Evolutionary conservation across 2,797 vertebrate genomes (phyloP).

Genomic region (Dipus sagitta): DNA sequence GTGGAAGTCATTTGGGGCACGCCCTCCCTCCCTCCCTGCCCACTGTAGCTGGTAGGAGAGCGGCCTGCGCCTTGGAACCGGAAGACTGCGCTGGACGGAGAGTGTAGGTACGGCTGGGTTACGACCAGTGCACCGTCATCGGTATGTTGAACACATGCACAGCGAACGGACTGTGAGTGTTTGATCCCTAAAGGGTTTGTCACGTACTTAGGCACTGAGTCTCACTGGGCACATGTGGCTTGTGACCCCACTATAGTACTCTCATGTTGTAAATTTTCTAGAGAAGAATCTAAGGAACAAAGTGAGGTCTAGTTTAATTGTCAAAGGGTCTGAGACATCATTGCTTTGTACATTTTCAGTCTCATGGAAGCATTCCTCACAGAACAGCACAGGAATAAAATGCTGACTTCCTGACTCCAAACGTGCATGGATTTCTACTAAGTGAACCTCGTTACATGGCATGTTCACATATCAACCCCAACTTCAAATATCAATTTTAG

Average conservation of each 20-base stretch:
- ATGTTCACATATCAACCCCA: fast-evolving
- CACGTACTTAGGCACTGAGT: fast-evolving
- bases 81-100: fast-evolving
- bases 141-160: fast-evolving
- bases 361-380: not conserved
- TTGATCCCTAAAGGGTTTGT: not conserved
- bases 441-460: fast-evolving
- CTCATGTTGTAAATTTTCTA: not conserved
- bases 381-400: not conserved
- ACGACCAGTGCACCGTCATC: fast-evolving
- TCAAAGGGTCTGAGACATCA: not conserved
- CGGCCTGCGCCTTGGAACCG: fast-evolving
- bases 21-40: too few relatives aligned
- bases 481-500: not conserved
- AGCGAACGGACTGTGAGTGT: not conserved
- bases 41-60: fast-evolving
- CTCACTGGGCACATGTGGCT: not conserved
- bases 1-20: not conserved
- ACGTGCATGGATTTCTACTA: fast-evolving
- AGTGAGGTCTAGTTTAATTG: not conserved
- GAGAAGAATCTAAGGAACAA: not conserved
- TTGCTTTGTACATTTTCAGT: not conserved
- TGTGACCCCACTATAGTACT: not conserved
- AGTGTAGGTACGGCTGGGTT: fast-evolving
- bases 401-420: not conserved